phyloP scores from a whole-genome alignment of 2,797 vertebrate species.

The Alcedo atthis region DNA sequence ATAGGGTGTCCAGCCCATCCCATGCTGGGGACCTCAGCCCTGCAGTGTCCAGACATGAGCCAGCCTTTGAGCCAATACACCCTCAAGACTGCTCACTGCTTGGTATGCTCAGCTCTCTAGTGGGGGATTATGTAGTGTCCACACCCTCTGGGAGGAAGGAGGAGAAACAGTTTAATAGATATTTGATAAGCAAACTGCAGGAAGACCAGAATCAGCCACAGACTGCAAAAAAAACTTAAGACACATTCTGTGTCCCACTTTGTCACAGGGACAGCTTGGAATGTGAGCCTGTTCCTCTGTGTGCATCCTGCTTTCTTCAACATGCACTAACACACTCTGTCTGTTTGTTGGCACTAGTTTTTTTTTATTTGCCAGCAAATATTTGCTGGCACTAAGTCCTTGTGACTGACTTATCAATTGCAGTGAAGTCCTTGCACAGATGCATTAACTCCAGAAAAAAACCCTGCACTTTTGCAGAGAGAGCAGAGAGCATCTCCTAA shows the following conservation, averaged over 20 bases:
- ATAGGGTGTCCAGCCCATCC: neutral
- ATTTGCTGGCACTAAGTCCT: neutral
- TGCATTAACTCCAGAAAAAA: neutral
- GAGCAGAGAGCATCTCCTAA: neutral
- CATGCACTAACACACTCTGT: neutral
- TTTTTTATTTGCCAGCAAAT: neutral
- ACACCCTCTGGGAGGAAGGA: neutral
- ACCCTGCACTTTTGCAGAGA: neutral
- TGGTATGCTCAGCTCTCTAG: fast-evolving
- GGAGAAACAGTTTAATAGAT: neutral
- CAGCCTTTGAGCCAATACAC: neutral
- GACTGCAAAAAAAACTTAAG: neutral
- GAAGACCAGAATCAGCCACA: neutral
- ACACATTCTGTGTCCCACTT: neutral
- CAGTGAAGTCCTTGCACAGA: neutral
- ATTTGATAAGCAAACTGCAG: neutral
- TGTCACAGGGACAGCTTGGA: neutral
- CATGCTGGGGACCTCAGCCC: neutral
- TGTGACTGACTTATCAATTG: neutral
- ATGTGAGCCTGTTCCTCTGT: neutral
- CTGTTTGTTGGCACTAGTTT: neutral
- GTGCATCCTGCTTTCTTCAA: fast-evolving
- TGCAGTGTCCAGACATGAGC: fast-evolving
- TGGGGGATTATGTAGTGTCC: fast-evolving
- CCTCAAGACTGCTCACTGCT: neutral